Conservation (phyloP, 2,797 vertebrate genomes). For the Neomorphus geoffroyi region DNA sequence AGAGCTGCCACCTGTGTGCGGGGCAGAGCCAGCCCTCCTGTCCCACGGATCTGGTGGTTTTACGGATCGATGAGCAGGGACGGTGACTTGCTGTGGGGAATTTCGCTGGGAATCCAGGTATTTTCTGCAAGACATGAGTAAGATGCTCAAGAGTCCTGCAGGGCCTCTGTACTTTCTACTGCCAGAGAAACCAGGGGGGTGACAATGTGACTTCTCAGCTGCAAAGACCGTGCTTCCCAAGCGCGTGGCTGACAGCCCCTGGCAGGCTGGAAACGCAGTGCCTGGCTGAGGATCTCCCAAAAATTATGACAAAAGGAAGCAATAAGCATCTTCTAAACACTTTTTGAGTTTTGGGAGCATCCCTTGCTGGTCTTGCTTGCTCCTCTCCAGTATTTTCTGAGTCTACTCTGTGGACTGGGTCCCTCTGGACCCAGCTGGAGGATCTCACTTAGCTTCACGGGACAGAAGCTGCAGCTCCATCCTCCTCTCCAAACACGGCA, state of each 20-base stretch:
- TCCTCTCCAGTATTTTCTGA: not conserved
- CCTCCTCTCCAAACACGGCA: not conserved
- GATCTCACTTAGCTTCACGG: not conserved
- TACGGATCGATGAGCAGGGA: fast-evolving
- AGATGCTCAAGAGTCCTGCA: not conserved
- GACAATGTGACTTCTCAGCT: not conserved
- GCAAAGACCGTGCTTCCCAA: not conserved
- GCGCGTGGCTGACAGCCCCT: not conserved
- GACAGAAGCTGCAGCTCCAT: not conserved
- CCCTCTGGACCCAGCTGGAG: not conserved
- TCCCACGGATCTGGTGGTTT: not conserved
- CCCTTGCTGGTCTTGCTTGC: not conserved
- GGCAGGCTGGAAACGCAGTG: not conserved
- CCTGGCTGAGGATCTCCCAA: not conserved
- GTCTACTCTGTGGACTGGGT: not conserved
- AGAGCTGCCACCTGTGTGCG: not conserved
- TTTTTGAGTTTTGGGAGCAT: not conserved
- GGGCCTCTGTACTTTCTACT: not conserved
- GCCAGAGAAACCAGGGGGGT: not conserved
- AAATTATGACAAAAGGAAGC: not conserved
- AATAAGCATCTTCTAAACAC: not conserved
- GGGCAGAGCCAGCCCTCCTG: not conserved
- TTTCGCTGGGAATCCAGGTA: not conserved
- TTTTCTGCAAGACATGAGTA: not conserved
- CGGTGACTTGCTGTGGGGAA: not conserved